phyloP scores from a whole-genome alignment of 2,797 vertebrate species.

The Trachurus trachurus region DNA sequence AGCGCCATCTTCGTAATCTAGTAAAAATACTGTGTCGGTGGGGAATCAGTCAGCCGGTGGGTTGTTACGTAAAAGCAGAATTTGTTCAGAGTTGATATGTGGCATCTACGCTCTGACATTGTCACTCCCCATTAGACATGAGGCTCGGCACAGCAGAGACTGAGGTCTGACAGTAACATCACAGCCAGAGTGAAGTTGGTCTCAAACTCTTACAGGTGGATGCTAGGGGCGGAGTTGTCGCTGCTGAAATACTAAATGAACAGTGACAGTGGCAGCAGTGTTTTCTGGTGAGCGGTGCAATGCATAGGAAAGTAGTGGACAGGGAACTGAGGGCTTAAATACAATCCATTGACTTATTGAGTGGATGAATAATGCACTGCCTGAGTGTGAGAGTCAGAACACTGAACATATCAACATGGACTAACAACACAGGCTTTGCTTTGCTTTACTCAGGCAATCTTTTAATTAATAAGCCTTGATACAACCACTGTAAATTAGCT shows the following conservation, averaged over 20 bases:
- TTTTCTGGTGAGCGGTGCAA: constrained; percentile 15
- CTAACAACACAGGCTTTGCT: background rate
- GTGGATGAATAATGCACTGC: background rate
- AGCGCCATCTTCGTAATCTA: too few relatives aligned
- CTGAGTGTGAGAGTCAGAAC: background rate
- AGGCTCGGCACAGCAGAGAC: constrained; percentile 17
- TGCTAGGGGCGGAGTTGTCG: background rate
- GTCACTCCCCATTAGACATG: constrained; percentile 1
- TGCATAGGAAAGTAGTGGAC: background rate
- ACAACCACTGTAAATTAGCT: background rate
- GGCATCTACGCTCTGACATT: constrained; percentile 16
- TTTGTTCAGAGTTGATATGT: constrained; percentile 1
- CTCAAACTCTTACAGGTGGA: constrained; percentile 13
- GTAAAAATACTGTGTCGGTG: background rate
- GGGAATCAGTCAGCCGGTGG: background rate
- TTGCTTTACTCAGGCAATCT: background rate
- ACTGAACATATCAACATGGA: background rate
- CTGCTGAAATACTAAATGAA: constrained; percentile 10
- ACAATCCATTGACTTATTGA: background rate
- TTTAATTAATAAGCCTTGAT: background rate
- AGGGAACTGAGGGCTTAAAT: constrained; percentile 9
- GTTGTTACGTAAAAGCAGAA: constrained; percentile 11
- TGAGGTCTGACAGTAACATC: background rate
- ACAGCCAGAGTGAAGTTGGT: background rate
- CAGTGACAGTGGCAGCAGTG: background rate